Percentiles rank a stretch among this genome's conserved stretches.
Evolutionary conservation across 1,140 invertebrate species (phyloP).

Genomic region (Calephelis nemesis): DNA sequence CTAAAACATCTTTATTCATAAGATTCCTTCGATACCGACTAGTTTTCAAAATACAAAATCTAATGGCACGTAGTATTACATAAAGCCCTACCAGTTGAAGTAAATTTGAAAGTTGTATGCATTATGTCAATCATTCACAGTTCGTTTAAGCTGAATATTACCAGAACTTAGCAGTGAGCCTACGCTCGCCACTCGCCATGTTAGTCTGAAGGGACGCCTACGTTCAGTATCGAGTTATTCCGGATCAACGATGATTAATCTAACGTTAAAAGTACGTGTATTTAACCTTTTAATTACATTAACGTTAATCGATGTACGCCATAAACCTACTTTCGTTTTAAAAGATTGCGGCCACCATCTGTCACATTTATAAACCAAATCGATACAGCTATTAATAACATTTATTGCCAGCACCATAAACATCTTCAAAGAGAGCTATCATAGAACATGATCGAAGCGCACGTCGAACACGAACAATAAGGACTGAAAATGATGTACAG

Average conservation of each 20-base stretch:
- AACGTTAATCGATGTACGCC: constrained; percentile 12
- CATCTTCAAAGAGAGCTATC: constrained; percentile 34
- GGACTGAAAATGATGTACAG: constrained; percentile 41
- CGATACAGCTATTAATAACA: constrained; percentile 23
- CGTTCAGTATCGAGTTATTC: background rate
- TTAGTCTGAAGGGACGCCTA: background rate
- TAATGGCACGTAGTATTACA: no score
- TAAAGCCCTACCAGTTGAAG: no score
- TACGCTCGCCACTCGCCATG: background rate
- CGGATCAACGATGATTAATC: constrained; percentile 6
- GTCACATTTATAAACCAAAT: constrained; percentile 24
- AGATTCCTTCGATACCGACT: no score
- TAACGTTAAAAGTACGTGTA: constrained; percentile 8
- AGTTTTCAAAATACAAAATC: no score
- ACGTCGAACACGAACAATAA: constrained; percentile 39
- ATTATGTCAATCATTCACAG: no score
- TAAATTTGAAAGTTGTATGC: no score
- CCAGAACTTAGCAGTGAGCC: background rate
- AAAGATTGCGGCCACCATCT: constrained; percentile 20
- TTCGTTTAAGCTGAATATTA: no score
- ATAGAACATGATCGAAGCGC: constrained; percentile 37
- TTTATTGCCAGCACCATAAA: constrained; percentile 32
- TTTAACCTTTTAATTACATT: constrained; percentile 14
- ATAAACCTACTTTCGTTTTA: constrained; percentile 18
- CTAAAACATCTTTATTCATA: no score